Base-by-base conservation (phyloP, 2,888 invertebrate species). In the Alloscopus bannaensis region DNA sequence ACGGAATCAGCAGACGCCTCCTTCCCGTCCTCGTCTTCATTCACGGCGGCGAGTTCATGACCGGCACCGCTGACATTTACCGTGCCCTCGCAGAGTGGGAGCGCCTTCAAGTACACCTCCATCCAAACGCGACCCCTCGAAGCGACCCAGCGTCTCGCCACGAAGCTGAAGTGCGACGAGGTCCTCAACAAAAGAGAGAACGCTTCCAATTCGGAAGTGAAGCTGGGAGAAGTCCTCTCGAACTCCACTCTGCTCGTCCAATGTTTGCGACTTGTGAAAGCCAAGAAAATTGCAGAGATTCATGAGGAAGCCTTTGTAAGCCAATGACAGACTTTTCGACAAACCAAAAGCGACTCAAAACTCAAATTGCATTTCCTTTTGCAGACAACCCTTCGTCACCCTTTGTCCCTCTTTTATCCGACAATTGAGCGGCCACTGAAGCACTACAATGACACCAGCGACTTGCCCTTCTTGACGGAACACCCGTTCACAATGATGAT, bases 401-500 rank as follows among this genome's bases (percentile, higher is more conserved):
- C 81, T 0, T 57, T 84, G 13, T 69, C 81, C 6, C 28, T 80
- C 1, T 84, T 83, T 31, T 57, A 76, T 11, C 84, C 84, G 0
- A 75, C 80, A 1, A 59, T 84, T 11, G 84, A 84, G 42, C 42
- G 47, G 20, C 70, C 70, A 8, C 16, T 47, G 2, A 71, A 62
- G 55, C 62, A 76, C 50, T 81, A 24, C 28, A 69, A 78, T 22
- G 66, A 70, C 55, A 66, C 69, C 16, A 77, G 62, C 8, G 71
- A 78, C 16, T 50, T 78, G 2, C 72, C 80, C 0, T 84, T 85
- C 47, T 45, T 85, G 40, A 75, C 80, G 0, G 81, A 83, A 47
- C 83, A 84, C 68, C 85, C 85, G 0, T 85, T 73, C 31, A 60
- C 83, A 1, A 59, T 84, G 16, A 70, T 85, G n/a, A 29, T 70